Evolutionary conservation across 23 tunicate genomes (phyloP).

Genomic region (Diplosoma virens): DNA sequence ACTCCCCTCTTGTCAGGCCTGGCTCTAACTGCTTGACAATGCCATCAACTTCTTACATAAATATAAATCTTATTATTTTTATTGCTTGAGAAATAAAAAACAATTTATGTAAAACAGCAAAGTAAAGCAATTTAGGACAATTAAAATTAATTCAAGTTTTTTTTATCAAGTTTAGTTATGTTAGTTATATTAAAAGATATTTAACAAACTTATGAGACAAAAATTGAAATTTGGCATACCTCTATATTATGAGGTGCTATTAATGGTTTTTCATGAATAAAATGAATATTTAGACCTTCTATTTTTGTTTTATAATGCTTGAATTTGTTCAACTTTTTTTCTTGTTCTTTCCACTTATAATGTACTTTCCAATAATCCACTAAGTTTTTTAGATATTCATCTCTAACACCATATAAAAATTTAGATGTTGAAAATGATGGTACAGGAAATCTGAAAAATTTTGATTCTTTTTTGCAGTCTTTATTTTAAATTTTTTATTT

Average conservation of each 20-base stretch:
- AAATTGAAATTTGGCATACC: too few species aligned
- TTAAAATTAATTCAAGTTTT: background rate
- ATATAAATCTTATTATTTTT: too few species aligned
- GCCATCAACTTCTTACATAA: too few species aligned
- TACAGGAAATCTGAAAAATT: conserved; percentile 49
- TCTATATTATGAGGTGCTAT: background rate
- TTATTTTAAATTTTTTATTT: too few species aligned
- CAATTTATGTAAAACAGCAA: background rate
- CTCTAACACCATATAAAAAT: conserved; percentile 65
- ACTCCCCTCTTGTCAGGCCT: too few species aligned
- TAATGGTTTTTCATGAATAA: conserved; percentile 60
- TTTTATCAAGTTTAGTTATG: too few species aligned
- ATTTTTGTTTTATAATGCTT: conserved; percentile 76
- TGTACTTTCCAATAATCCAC: conserved; percentile 72
- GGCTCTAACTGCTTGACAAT: too few species aligned
- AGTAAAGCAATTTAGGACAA: background rate
- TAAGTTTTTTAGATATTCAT: conserved; percentile 47
- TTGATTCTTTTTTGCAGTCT: too few species aligned
- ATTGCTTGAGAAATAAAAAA: too few species aligned
- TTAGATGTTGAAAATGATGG: conserved; percentile 50
- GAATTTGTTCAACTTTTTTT: conserved; percentile 57
- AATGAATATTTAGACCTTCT: conserved; percentile 87
- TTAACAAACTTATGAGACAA: too few species aligned
- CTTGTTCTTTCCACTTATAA: conserved; percentile 75
- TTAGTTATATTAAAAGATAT: too few species aligned